Evolutionary conservation across 2,888 invertebrate genomes (phyloP), one percentile per base, ranked within the genome.

Genomic region (Drosophila kambysellisi): DNA sequence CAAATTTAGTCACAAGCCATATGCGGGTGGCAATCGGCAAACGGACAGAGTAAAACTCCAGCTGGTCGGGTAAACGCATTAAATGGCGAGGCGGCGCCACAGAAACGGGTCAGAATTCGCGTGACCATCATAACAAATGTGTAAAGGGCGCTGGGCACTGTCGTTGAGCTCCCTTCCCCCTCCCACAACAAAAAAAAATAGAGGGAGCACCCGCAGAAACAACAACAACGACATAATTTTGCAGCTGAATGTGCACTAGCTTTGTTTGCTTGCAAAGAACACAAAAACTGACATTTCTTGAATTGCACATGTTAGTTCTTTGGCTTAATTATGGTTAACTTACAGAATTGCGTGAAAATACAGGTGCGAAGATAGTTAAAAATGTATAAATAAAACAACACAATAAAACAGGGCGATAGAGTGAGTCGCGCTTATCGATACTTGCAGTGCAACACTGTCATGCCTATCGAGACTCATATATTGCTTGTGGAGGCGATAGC

Each of bases 321-420:
- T 46, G 33, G n/a, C 62, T 86, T 75, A 87, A 89, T 82, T 64
- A 46, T 68, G 52, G 29, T 35, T 69, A 76, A 87, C 87, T 87
- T 87, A 87, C 87, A 74, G 78, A 83, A 89, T 82, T 77, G 52
- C 53, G 66, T 77, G 68, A 59, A 77, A 72, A 82, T 74, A 69
- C 76, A 66, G 73, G 76, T 74, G 76, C 53, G 63, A 82, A 83
- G 79, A 74, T 68, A 76, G 66, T 76, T 67, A 76, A 74, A 87
- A 85, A 74, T 58, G 74, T 78, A 82, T 74, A 88, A 85, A 75
- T 70, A 83, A 88, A 83, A 81, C 65, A 85, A 89, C 84, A 87
- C 87, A 86, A 79, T 76, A 83, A 70, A 87, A 88, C 81, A 71
- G 76, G 61, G 72, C 68, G 67, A 76, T 76, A 80, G 76, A 80